Evolutionary conservation across 1,140 invertebrate species (phyloP), one percentile per base, ranked within the genome.

Genomic region (Hylaeus volcanicus): DNA sequence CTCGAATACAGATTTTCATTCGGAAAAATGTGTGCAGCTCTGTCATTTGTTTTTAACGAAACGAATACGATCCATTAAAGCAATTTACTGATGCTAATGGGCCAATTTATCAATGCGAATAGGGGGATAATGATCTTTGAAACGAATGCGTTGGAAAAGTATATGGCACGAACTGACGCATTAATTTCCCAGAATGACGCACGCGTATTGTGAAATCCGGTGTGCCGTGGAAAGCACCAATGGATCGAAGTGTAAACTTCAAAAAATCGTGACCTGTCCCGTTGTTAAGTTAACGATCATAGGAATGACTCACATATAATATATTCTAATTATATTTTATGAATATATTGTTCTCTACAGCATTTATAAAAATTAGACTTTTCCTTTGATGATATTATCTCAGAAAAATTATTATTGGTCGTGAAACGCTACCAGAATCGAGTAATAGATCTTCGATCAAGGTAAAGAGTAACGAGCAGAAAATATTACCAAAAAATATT

Each of bases 181-280:
- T 76, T 76, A 76, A 68, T 76, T 76, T 69, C 53, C 43, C 43
- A n/a, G 64, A 58, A 69, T 64, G 64, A 76, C 9, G 64, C 64
- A 51, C 15, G 26, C 60, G 14, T 69, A 69, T 68, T 60, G 60
- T 14, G 41, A 39, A 39, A 15, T 2, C 2, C n/a, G 8, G 55
- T 0, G 53, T 8, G 26, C 39, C 39, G 48, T 68, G 48, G 51
- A 76, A 69, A 68, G 64, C 41, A 55, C 26, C 15, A 61, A 65
- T n/a, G 15, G 51, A 56, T 4, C 11, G 53, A 60, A 76, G 14
- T 76, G 74, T 12, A 39, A 76, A 48, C 41, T 76, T 12, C 14
- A 39, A 65, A 39, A 65, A 58, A 60, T 69, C 55, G 14, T 5
- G 43, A n/a, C 58, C n/a, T 41, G 43, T 11, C 6, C 51, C 55